Base-by-base conservation (phyloP, 2,797 vertebrate genomes). In the Amblyraja radiata region DNA sequence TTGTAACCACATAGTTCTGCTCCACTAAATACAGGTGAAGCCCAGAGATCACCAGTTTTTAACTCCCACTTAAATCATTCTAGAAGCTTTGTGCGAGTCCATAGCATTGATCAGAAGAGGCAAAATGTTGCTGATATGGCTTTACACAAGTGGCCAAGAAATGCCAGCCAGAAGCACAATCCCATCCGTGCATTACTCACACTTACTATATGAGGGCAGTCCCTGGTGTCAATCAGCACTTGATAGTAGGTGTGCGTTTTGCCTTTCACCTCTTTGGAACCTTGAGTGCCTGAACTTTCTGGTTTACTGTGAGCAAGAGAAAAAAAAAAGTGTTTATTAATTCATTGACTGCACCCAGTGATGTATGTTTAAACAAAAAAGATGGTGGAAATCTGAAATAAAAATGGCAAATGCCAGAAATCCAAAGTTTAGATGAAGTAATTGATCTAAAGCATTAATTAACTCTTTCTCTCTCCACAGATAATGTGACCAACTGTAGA, bases 201-300 rank as follows among this genome's bases (percentile, higher is more conserved):
- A 97, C 99, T 97, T 97, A 99, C 99, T 96, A 99, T 99, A 95
- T 99, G 98, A 54, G 99, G 98, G 80, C 98, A 99, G 95, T 99
- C 99, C 81, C 99, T 97, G 86, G 98, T 98, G 95, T 99, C 98
- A 93, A 99, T 99, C 94, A 99, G 95, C 95, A 99, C 98, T 94
- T 98, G 99, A 94, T 99, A 99, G 95, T 99, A 99, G 63, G 98
- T 99, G 93, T 99, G 98, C 11, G 98, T 99, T 96, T 99, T 98
- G 93, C 98, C 98, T 95, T 98, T 99, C 93, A 99, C 98, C 95
- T 99, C 98, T 95, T 99, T 99, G 90, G 98, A 98, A 83, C 98
- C 98, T 0, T 99, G 98, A 81, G 96, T 95, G 25, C 97, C 96
- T 0, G 96, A 95, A 0, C 97, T 97, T 93, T 99, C 98, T 0